Conservation (phyloP, 2,888 invertebrate species). For the Dicycla oo region DNA sequence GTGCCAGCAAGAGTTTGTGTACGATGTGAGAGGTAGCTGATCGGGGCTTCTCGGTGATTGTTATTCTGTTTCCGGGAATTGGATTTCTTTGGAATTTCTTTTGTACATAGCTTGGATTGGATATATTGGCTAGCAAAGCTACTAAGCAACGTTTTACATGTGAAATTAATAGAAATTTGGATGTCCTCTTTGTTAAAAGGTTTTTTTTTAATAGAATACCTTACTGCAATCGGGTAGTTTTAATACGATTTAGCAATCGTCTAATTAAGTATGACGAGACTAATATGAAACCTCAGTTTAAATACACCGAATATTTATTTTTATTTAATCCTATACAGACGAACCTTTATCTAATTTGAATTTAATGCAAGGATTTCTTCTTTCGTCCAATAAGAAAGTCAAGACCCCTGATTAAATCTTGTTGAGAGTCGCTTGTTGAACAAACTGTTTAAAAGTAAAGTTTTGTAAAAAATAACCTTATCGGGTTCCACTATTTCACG, state of each 20-base stretch:
- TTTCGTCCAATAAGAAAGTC: constrained; percentile 1
- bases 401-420: constrained; percentile 10
- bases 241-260: background rate
- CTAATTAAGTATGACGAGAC: background rate
- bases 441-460: constrained; percentile 11
- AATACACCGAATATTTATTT: background rate
- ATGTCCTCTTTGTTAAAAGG: background rate
- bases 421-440: constrained; percentile 22
- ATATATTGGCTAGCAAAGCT: no score
- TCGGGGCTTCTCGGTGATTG: constrained; percentile 9
- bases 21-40: constrained; percentile 27
- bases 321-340: background rate
- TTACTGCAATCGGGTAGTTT: background rate
- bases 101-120: background rate
- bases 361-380: constrained; percentile 20
- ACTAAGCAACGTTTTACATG: background rate
- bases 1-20: constrained; percentile 47
- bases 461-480: constrained; percentile 18
- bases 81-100: background rate
- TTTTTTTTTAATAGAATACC: no score
- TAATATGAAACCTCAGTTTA: background rate
- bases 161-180: background rate
- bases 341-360: constrained; percentile 9
- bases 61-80: constrained; percentile 3
- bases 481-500: constrained; percentile 12